phyloP scores from a whole-genome alignment of 2,113 vertebrate species.

The Dasyornis broadbenti region DNA sequence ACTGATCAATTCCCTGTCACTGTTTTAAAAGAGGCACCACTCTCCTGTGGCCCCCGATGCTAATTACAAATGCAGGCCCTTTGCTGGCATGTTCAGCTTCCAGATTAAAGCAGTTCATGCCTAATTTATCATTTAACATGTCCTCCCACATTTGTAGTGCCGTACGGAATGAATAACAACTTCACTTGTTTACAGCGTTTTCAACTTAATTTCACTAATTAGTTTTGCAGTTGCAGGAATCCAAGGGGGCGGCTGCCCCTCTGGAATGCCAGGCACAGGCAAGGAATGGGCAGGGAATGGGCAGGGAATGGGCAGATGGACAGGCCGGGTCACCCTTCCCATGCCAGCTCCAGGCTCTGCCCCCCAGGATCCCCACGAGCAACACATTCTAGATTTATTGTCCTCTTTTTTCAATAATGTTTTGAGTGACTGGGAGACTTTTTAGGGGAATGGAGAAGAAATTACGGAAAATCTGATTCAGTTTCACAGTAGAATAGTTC shows the following conservation, averaged over 20 bases:
- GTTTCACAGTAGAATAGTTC: fast-evolving
- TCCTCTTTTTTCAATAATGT: too few relatives aligned
- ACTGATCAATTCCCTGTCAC: slow-evolving; percentile 86
- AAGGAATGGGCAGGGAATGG: not conserved
- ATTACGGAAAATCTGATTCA: not conserved
- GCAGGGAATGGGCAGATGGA: not conserved
- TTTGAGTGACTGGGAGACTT: not conserved
- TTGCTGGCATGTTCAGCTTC: slow-evolving; percentile 73
- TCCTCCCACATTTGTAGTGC: slow-evolving; percentile 73
- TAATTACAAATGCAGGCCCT: slow-evolving; percentile 80
- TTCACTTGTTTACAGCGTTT: slow-evolving; percentile 70
- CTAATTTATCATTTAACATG: slow-evolving; percentile 81
- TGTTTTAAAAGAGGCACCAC: slow-evolving; percentile 74
- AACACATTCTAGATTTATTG: fast-evolving
- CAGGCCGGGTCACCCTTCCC: not conserved
- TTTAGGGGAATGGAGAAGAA: not conserved
- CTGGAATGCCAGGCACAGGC: not conserved
- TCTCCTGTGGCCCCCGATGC: slow-evolving; percentile 76
- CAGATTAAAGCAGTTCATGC: slow-evolving; percentile 76
- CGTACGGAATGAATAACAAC: slow-evolving; percentile 73
- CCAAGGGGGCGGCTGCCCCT: not conserved
- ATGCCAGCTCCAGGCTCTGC: not conserved
- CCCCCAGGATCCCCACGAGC: fast-evolving
- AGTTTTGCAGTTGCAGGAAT: slow-evolving; percentile 61
- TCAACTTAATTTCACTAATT: slow-evolving; percentile 77